These are phyloP conservation scores for Cyphomyrus discorhynchus DNA, from an alignment of 2,113 vertebrate genomes.

Conservation along the genomic window DNA sequence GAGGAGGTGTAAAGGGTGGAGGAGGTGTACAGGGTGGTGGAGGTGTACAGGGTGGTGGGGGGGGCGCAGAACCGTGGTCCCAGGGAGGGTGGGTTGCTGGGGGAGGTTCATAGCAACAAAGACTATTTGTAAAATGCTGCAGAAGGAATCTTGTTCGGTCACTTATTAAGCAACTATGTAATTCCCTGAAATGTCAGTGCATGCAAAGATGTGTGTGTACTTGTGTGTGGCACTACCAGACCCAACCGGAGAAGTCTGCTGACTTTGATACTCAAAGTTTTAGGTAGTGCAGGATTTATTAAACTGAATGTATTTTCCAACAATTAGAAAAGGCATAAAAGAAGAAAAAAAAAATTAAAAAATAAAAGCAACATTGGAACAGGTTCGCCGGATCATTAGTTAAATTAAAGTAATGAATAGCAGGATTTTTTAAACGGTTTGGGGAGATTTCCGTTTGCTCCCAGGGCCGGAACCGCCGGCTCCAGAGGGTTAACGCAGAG, in stretches of 20 bases:
- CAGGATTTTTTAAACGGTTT: too few species aligned
- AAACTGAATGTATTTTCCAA: background rate
- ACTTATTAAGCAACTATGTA: slow-evolving; percentile 59
- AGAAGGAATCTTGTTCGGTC: slow-evolving; percentile 38
- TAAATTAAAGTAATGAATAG: background rate
- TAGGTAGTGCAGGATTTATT: background rate
- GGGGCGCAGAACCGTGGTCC: slow-evolving; percentile 38
- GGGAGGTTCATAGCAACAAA: slow-evolving; percentile 54
- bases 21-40: background rate
- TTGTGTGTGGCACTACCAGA: background rate
- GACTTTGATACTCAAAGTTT: background rate
- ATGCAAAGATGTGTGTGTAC: slow-evolving; percentile 27
- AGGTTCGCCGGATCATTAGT: background rate
- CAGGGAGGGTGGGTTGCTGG: slow-evolving; percentile 43
- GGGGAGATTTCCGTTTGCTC: too few species aligned
- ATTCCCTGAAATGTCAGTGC: slow-evolving; percentile 56
- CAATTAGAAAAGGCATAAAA: background rate
- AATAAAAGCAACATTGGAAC: background rate
- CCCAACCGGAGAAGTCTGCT: background rate
- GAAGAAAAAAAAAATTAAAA: background rate
- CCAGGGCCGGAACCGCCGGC: too few species aligned
- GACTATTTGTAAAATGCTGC: slow-evolving; percentile 57
- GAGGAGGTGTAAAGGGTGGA: slow-evolving; percentile 19
- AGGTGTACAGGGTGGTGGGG: slow-evolving; percentile 22
- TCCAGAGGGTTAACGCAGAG: background rate